Evolutionary conservation across 2,888 invertebrate species (phyloP).

Genomic region (Andrena haemorrhoa): DNA sequence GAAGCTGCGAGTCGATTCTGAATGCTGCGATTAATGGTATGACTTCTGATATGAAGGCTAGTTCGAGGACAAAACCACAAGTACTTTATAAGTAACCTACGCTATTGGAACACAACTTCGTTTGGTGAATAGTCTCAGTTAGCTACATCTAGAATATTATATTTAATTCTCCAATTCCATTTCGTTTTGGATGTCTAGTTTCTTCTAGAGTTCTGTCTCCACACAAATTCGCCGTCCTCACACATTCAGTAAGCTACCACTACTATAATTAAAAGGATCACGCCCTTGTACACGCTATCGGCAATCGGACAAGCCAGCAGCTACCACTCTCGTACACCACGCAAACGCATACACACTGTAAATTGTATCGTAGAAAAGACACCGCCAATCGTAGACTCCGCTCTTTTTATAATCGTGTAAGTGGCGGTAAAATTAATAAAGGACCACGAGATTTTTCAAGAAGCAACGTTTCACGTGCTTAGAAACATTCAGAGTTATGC

Average conservation of each 20-base stretch:
- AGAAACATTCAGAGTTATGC: background rate
- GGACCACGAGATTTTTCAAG: background rate
- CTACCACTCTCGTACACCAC: constrained; percentile 1
- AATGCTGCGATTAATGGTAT: constrained; percentile 24
- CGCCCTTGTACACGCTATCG: background rate
- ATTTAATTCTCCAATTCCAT: constrained; percentile 42
- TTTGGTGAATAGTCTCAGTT: constrained; percentile 83
- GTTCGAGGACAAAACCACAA: constrained; percentile 61
- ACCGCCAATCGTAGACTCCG: background rate
- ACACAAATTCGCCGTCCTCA: constrained; percentile 31
- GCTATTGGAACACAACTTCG: constrained; percentile 82
- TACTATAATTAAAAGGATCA: constrained; percentile 28
- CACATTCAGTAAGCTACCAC: constrained; percentile 9
- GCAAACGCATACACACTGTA: constrained; percentile 1
- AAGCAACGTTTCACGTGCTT: background rate
- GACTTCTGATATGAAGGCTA: constrained; percentile 47
- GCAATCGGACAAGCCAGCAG: background rate
- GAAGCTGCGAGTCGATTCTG: constrained; percentile 24
- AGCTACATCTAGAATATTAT: constrained; percentile 70
- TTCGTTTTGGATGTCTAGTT: constrained; percentile 21
- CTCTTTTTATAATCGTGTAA: background rate
- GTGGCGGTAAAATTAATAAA: constrained; percentile 4
- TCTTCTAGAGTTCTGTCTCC: constrained; percentile 17
- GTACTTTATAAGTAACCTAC: constrained; percentile 76
- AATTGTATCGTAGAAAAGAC: background rate